Evolutionary conservation across 2,113 vertebrate species (phyloP), one percentile per base, ranked within the genome.

Genomic region (Cyanoderma ruficeps): DNA sequence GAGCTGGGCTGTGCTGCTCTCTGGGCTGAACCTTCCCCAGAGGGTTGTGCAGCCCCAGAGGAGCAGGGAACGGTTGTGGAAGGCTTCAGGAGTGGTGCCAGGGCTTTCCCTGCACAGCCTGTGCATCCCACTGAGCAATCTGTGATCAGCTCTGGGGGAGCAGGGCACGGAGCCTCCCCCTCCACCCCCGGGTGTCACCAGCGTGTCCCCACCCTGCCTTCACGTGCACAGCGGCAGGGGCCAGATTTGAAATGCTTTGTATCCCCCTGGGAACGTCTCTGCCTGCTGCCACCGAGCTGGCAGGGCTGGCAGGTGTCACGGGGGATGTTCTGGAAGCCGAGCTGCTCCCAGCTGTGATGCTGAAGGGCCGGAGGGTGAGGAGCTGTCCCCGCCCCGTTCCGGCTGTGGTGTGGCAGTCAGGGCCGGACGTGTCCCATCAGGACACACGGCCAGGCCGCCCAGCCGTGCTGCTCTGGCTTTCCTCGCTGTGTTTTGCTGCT

Each of bases 401-500:
- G 2, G 83, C 60, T 25, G 55, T 0, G 1, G 39, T 6, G 56
- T 1, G 18, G 65, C 55, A 83, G 35, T 64, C 39, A 3, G 44
- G 10, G 37, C 65, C 57, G 93, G 55, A 22, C 22, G 9, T 41
- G 39, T 67, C 84, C 59, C 39, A 12, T 6, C 23, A 23, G 90
- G 69, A 41, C 4, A 41, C 4, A 1, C 1, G 0, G 41, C 0
- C 17, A 59, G 30, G 65, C 87, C 1, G 2, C 88, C 75, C 95
- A 64, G 89, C 79, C 23, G 0, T 50, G 79, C 79, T 0, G 61
- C 81, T 87, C 60, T 23, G 28, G 23, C 84, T 95, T 70, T 55
- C n/a, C 7, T 75, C 7, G 57, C 92, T 22, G 39, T 74, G 85
- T 91, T 90, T 88, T 93, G 93, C 93, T 87, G 86, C 94, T 94